Evolutionary conservation across 2,797 vertebrate genomes (phyloP), one percentile per base, ranked within the genome.

Genomic region (Muscicapa striata): DNA sequence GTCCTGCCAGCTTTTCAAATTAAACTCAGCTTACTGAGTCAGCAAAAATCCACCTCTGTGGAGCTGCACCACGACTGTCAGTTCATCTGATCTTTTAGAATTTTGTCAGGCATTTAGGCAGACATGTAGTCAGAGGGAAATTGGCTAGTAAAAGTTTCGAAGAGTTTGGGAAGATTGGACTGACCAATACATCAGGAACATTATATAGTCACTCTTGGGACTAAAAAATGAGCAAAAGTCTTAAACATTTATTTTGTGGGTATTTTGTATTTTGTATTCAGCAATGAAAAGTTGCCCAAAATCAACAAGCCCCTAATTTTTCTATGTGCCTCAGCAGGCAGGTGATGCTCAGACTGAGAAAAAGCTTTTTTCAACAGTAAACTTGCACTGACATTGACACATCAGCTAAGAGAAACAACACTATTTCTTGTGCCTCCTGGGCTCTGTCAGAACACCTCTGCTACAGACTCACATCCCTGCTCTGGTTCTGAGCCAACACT

Each of bases 381-480:
- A 72, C 10, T 26, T n/a, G 32, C 36, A 21, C 8, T 26, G 49
- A 36, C 24, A 14, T 3, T 34, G 29, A 46, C 51, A 55, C 21
- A 54, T 5, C 0, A 2, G 10, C 43, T 15, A 69, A n/a, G n/a
- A n/a, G 36, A n/a, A 38, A 76, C 32, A 48, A 1, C 6, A 20
- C 24, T 18, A 51, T 20, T 84, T 66, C 36, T 40, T 46, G 26
- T 6, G 15, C 51, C 63, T 67, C 68, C 48, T 19, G 34, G 58
- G 17, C 34, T 52, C 23, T 48, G 41, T 40, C 26, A 67, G 52
- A 79, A 58, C 32, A 36, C 3, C 34, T 26, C 8, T 22, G 17
- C 57, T 0, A 1, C 38, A 46, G 26, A 24, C 14, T 21, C 11
- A 0, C 1, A 0, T 3, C 13, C 41, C 5, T 0, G 0, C 21